These are phyloP conservation scores for Atherix ibis DNA, from an alignment of 2,888 invertebrate species.

Conservation along the genomic window DNA sequence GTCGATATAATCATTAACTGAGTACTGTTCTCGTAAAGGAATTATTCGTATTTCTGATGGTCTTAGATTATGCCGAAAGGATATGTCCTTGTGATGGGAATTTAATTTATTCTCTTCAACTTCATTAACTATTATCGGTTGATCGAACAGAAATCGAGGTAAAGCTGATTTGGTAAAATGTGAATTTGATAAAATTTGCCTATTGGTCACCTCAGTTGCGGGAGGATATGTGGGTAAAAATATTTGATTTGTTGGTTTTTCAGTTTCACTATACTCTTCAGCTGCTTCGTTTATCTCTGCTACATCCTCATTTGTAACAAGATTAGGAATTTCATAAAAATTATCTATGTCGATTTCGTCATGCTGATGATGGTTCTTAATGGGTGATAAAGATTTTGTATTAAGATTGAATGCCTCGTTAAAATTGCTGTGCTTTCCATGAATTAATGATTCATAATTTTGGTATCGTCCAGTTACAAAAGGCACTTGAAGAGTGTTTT, in stretches of 20 bases:
- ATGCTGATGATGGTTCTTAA: neutral
- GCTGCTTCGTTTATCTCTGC: slow-evolving; percentile 43
- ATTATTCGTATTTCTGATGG: slow-evolving; percentile 4
- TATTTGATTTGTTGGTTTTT: slow-evolving; percentile 26
- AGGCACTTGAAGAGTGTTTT: neutral
- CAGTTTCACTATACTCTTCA: slow-evolving; percentile 13
- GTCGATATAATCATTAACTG: slow-evolving; percentile 3
- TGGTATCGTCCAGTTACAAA: too few species aligned
- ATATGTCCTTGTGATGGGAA: neutral
- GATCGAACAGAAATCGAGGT: slow-evolving; percentile 31
- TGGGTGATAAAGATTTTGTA: slow-evolving; percentile 12
- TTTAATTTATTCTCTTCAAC: neutral
- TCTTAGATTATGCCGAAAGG: slow-evolving; percentile 18
- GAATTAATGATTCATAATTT: too few species aligned
- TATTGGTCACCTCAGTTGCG: too few species aligned
- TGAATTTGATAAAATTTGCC: slow-evolving; percentile 17
- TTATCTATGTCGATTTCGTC: too few species aligned
- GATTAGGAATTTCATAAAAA: too few species aligned
- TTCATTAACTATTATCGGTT: slow-evolving; percentile 36
- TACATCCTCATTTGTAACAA: slow-evolving; percentile 47
- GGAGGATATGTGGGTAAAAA: slow-evolving; percentile 20
- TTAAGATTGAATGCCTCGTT: neutral
- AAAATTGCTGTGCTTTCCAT: neutral
- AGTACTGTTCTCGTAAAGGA: slow-evolving; percentile 3
- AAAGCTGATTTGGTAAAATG: too few species aligned